Evolutionary conservation across 1,140 invertebrate genomes (phyloP), one percentile per base, ranked within the genome.

Genomic region (Aphelenchoides fujianensis): DNA sequence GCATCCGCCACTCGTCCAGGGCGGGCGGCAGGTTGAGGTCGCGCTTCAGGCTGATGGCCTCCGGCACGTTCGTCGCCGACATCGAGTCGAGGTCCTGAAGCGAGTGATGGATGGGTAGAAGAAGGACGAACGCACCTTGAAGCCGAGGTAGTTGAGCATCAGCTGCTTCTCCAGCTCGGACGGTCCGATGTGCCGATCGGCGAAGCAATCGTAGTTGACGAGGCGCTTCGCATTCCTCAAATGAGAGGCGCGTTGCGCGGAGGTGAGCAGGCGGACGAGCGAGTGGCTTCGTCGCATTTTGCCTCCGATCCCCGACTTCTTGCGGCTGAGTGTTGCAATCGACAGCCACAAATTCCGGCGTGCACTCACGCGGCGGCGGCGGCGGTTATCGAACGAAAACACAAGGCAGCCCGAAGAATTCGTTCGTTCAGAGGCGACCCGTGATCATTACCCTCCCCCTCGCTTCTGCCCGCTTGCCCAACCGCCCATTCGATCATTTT

Each of bases 141-240:
- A 84, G 67, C 82, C 82, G 30, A 83, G 62, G 71, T 75, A 76
- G 59, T 78, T 59, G 12, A 83, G 78, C 82, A 83, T 84, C 68
- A 80, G 75, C 34, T 83, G 82, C 31, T 79, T 77, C 48, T 84
- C 82, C 74, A 82, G 41, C 54, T 84, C 71, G 0, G 77, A 79
- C 9, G 80, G 80, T 9, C 79, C 79, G 52, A 81, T 81, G 61
- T 81, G 79, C 55, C 78, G 70, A 61, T 84, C 82, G 27, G 83
- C 79, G 55, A 82, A 82, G 32, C 72, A 76, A 69, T 84, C 80
- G 72, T 82, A 80, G 41, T 76, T 80, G 32, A 80, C 36, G 19
- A 66, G 36, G 0, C 72, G 74, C 34, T 23, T 59, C 12, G 34
- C 23, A 23, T 59, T 59, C 5, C 55, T 59, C 34, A 59, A 59